Conservation (phyloP, 2,888 invertebrate genomes). For the Pseudococcus longispinus region DNA sequence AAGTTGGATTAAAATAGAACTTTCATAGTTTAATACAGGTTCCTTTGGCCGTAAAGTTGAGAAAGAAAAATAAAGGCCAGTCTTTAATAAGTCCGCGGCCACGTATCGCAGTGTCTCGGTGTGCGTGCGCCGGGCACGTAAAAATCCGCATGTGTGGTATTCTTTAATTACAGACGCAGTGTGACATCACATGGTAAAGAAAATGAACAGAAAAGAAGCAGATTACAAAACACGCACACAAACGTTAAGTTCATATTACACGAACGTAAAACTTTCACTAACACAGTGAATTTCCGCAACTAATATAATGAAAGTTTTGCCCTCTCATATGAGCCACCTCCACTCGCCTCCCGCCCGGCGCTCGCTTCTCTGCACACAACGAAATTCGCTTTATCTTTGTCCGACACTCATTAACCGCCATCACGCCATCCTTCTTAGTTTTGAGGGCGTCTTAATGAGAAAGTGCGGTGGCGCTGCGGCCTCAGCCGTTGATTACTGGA, state of each 20-base stretch:
- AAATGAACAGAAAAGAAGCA: constrained; percentile 56
- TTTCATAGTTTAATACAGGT: constrained; percentile 54
- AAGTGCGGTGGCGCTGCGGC: constrained; percentile 54
- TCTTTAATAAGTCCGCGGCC: constrained; percentile 55
- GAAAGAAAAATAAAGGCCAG: constrained; percentile 50
- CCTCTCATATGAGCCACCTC: constrained; percentile 32
- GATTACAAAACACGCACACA: constrained; percentile 55
- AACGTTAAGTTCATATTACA: constrained; percentile 35
- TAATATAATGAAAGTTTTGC: constrained; percentile 57
- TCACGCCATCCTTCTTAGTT: constrained; percentile 53
- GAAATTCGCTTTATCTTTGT: constrained; percentile 55
- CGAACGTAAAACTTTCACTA: constrained; percentile 56
- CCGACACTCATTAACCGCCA: constrained; percentile 55
- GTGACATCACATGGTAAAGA: constrained; percentile 56
- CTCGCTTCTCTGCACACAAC: constrained; percentile 13
- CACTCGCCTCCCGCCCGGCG: background rate
- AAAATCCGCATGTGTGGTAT: constrained; percentile 54
- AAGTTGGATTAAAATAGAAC: constrained; percentile 57
- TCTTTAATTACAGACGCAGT: constrained; percentile 56
- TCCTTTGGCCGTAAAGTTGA: constrained; percentile 51
- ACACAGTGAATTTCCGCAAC: constrained; percentile 52
- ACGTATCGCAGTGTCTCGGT: constrained; percentile 8
- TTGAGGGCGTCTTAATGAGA: constrained; percentile 57
- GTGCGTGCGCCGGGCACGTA: constrained; percentile 47
- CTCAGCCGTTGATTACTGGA: constrained; percentile 54